Evolutionary conservation across 2,113 vertebrate genomes (phyloP).

Genomic region (Hyperopisus bebe): DNA sequence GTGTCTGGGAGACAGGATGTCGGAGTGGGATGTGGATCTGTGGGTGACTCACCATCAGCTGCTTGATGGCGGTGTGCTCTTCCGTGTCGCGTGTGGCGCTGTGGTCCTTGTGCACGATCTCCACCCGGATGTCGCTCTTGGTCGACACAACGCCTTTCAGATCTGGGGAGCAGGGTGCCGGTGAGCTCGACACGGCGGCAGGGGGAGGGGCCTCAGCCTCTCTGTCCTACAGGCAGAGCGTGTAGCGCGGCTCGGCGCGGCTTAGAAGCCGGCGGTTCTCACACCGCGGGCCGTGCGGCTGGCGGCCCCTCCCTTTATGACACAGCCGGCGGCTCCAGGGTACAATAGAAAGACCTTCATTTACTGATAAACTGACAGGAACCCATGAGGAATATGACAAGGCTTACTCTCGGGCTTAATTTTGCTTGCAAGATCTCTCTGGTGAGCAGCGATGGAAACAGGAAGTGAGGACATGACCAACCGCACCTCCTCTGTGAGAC

Average conservation of each 20-base stretch:
- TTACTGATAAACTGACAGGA: not conserved
- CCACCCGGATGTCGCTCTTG: constrained; percentile 94
- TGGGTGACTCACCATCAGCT: constrained; percentile 87
- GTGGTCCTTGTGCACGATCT: constrained; percentile 96
- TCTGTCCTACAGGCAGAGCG: not conserved
- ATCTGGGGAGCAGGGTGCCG: constrained; percentile 59
- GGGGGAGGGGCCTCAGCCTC: not conserved
- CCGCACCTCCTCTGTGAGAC: constrained; percentile 70
- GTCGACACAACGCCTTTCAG: constrained; percentile 91
- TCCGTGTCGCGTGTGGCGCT: constrained; percentile 77
- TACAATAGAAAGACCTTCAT: not conserved
- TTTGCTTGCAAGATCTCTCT: constrained; percentile 76
- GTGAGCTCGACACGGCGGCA: not conserved
- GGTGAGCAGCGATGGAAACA: constrained; percentile 73
- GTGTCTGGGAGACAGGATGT: not conserved
- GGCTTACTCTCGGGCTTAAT: constrained; percentile 75
- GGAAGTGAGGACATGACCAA: constrained; percentile 75
- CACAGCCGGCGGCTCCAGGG: not conserved
- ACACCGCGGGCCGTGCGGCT: not conserved
- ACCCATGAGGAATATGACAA: constrained; percentile 42
- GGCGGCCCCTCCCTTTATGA: not conserved
- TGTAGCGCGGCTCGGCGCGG: not conserved
- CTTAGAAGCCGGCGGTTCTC: not conserved
- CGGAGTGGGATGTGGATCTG: not conserved
- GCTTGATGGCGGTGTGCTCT: constrained; percentile 90